Conservation (phyloP, 2,888 invertebrate species). For the Hecatera dysodea region DNA sequence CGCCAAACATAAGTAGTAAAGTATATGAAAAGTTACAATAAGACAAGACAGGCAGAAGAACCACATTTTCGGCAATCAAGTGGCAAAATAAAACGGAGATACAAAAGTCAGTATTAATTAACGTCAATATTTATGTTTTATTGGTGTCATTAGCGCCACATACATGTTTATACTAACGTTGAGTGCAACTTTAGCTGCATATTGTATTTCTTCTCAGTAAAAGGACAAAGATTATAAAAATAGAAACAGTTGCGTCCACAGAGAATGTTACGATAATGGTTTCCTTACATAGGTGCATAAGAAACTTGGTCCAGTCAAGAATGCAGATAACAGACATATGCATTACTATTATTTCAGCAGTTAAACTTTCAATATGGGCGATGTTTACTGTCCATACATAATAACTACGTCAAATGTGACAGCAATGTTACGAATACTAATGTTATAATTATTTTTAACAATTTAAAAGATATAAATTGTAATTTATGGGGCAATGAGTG, state of each 20-base stretch:
- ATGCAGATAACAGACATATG: constrained; percentile 2
- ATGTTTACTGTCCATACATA: not conserved
- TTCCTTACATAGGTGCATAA: constrained; percentile 4
- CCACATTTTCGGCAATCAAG: not conserved
- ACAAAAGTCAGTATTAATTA: not conserved
- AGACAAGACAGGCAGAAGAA: too few species aligned
- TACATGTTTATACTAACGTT: not conserved
- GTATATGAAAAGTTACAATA: not conserved
- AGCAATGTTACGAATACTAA: constrained; percentile 18
- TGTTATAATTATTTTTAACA: constrained; percentile 28
- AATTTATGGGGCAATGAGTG: constrained; percentile 27
- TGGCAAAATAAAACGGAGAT: not conserved
- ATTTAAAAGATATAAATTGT: constrained; percentile 38
- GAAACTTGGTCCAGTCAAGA: not conserved
- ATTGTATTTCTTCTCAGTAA: not conserved
- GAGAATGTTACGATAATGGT: not conserved
- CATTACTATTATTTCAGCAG: constrained; percentile 3
- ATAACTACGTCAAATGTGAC: constrained; percentile 11
- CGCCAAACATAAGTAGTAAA: too few species aligned
- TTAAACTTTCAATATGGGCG: not conserved
- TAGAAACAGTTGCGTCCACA: constrained; percentile 19
- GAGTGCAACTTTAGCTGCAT: not conserved
- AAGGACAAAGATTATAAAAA: constrained; percentile 8
- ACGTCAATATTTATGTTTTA: not conserved
- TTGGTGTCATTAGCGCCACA: not conserved